phyloP scores from a whole-genome alignment of 1,140 invertebrate species.

The Lerema accius region DNA sequence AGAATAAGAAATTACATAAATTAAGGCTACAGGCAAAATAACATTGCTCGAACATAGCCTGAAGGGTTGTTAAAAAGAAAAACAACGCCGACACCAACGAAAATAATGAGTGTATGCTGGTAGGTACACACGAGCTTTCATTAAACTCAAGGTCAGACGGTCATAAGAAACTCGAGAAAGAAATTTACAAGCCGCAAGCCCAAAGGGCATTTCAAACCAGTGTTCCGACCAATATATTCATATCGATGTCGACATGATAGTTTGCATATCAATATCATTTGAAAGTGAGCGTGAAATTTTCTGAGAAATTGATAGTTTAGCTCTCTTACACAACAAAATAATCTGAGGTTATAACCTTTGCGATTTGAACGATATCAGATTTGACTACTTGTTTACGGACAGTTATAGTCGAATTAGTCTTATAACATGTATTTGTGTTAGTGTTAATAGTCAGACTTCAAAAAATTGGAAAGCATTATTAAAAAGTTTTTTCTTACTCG shows the following conservation, averaged over 20 bases:
- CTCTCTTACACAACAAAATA: too few relatives aligned
- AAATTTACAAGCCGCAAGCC: slow-evolving; percentile 21
- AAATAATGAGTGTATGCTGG: background rate
- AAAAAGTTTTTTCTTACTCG: too few relatives aligned
- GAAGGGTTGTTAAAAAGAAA: background rate
- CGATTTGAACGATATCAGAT: background rate
- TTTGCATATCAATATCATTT: background rate
- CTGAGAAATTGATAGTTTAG: background rate
- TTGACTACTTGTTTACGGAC: background rate
- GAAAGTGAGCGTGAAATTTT: background rate
- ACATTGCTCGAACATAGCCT: background rate
- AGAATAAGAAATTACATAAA: background rate
- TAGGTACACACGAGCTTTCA: slow-evolving; percentile 2
- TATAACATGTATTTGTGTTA: too few relatives aligned
- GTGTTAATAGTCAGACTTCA: too few relatives aligned
- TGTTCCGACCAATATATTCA: slow-evolving; percentile 13
- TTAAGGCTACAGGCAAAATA: background rate
- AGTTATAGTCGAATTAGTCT: too few relatives aligned
- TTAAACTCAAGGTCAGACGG: slow-evolving; percentile 25
- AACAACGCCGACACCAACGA: background rate
- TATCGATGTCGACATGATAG: slow-evolving; percentile 3
- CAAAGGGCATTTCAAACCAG: slow-evolving; percentile 16
- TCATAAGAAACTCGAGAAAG: slow-evolving; percentile 22
- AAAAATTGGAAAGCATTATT: too few relatives aligned
- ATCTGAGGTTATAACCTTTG: background rate